These are phyloP conservation scores for Philotrypesis tridentata DNA, from an alignment of 1,140 invertebrate species.

Conservation along the genomic window DNA sequence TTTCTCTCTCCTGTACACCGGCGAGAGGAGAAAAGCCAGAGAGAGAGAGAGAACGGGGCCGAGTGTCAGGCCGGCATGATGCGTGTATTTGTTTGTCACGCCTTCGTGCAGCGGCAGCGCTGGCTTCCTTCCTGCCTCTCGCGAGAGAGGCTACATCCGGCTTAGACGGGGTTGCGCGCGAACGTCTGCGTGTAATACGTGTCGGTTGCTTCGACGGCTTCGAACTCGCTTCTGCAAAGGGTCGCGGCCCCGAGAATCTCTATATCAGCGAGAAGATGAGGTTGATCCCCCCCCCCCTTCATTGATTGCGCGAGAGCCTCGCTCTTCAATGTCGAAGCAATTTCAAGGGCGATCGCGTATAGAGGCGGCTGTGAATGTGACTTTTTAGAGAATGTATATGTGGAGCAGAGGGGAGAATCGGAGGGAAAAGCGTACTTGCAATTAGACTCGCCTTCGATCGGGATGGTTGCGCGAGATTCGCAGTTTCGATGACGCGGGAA, in stretches of 20 bases:
- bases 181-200: neutral
- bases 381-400: no score
- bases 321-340: neutral
- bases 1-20: neutral
- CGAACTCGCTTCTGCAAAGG: no score
- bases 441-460: no score
- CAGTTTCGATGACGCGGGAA: no score
- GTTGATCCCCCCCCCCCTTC: neutral
- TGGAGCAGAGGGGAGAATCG: no score
- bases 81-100: constrained; percentile 70
- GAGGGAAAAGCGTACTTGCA: no score
- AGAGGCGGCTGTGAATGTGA: no score
- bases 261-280: neutral
- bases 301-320: neutral
- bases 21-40: neutral
- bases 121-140: neutral
- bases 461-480: no score
- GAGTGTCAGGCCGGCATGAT: constrained; percentile 66
- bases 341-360: neutral
- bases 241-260: neutral
- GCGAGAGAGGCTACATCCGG: constrained; percentile 27
- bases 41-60: constrained; percentile 35
- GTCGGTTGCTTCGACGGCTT: neutral
- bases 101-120: constrained; percentile 29
- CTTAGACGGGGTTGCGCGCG: neutral